A percentile compares a stretch with the other conserved stretches of the same genome.
These are phyloP conservation scores for Rhynchonycteris naso DNA, from an alignment of 2,797 vertebrate genomes.

Conservation along the genomic window DNA sequence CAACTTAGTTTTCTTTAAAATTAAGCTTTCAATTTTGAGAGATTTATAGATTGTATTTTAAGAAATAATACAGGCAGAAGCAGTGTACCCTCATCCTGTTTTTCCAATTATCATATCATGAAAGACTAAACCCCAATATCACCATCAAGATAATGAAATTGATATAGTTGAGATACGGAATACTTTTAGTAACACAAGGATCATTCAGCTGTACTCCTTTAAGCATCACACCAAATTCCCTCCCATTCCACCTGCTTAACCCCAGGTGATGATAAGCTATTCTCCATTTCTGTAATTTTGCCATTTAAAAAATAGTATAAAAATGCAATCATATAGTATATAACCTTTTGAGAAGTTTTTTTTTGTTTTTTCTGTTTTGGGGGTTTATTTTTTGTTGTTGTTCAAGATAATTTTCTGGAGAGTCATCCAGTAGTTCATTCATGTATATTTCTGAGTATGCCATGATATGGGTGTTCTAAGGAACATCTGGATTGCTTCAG, in stretches of 20 bases:
- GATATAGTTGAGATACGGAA: neutral
- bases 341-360: neutral
- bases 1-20: neutral
- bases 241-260: neutral
- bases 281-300: neutral
- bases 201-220: neutral
- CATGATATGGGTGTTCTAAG: accelerated
- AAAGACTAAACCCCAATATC: neutral
- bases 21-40: constrained; percentile 15
- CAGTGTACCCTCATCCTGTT: neutral
- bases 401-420: neutral
- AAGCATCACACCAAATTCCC: neutral
- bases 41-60: neutral
- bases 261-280: neutral
- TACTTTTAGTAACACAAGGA: neutral
- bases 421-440: neutral
- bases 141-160: neutral
- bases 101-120: neutral
- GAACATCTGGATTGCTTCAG: neutral
- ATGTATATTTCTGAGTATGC: neutral
- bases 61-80: neutral
- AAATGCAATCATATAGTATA: neutral
- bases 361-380: too few species aligned
- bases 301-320: neutral
- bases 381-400: too few species aligned